phyloP scores from a whole-genome alignment of 1,140 invertebrate species.

The Drosophila kepulauana region DNA sequence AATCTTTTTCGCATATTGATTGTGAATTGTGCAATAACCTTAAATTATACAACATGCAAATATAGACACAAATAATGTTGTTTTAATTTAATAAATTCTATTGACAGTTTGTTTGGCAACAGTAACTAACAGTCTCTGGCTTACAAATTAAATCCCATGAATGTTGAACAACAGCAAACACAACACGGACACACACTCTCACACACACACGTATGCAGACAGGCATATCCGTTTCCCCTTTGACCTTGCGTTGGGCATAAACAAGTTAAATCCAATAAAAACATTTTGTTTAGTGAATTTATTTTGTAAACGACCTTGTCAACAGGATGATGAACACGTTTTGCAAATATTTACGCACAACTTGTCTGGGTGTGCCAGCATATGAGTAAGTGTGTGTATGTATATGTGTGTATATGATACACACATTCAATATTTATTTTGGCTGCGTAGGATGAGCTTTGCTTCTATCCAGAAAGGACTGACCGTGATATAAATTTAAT shows the following conservation, averaged over 20 bases:
- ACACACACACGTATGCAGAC: not conserved
- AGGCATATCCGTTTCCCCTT: not conserved
- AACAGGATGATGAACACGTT: constrained; percentile 78
- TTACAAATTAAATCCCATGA: constrained; percentile 13
- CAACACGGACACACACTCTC: not conserved
- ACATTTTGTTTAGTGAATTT: constrained; percentile 79
- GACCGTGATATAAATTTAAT: constrained; percentile 56
- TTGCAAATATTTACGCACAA: constrained; percentile 68
- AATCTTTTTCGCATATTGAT: too few species aligned
- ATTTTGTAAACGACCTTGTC: constrained; percentile 77
- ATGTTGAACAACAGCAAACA: not conserved
- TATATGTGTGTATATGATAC: constrained; percentile 14
- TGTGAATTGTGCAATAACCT: not conserved
- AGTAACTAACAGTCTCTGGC: not conserved
- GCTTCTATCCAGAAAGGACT: constrained; percentile 2
- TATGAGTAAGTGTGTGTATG: constrained; percentile 24
- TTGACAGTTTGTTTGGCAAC: not conserved
- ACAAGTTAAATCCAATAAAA: constrained; percentile 76
- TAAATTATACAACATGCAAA: not conserved
- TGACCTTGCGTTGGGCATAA: constrained; percentile 55
- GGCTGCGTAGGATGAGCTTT: constrained; percentile 7
- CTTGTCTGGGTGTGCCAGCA: constrained; percentile 11
- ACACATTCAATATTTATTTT: constrained; percentile 56
- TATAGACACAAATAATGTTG: not conserved
- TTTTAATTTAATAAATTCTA: not conserved